A percentile compares a stretch with the other conserved stretches of the same genome.
phyloP scores from a whole-genome alignment of 2,113 vertebrate species.

The Indicator maculatus region DNA sequence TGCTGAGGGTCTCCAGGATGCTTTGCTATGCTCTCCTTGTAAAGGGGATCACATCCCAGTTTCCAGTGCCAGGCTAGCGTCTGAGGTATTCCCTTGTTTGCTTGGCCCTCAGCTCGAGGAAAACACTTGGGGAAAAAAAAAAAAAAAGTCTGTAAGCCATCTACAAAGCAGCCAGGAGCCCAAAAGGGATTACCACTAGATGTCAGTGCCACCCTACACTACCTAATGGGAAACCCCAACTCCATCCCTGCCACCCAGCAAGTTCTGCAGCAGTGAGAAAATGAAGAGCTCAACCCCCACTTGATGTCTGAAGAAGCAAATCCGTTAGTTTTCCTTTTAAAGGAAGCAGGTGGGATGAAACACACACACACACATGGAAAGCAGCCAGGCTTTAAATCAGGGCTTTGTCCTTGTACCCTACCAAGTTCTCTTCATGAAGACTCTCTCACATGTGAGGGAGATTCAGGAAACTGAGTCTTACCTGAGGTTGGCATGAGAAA shows the following conservation, averaged over 20 bases:
- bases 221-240: neutral
- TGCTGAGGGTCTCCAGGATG: accelerated
- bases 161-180: accelerated
- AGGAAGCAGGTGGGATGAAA: neutral
- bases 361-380: no score
- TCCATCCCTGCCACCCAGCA: neutral
- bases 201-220: conserved; percentile 47
- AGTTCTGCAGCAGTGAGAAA: neutral
- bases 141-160: accelerated
- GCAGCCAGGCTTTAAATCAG: neutral
- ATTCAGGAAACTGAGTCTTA: accelerated
- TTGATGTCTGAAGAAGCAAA: accelerated
- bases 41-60: accelerated
- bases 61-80: no score
- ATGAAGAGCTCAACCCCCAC: accelerated
- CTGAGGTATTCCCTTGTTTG: accelerated
- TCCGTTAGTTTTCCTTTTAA: neutral
- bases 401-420: neutral
- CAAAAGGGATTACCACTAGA: conserved; percentile 38
- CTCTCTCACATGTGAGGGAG: neutral
- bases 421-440: accelerated
- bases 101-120: neutral
- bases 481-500: neutral
- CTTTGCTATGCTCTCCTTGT: neutral
- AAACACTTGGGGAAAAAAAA: accelerated